Conservation (phyloP, 2,888 invertebrate genomes). For the Bombyx huttoni region DNA sequence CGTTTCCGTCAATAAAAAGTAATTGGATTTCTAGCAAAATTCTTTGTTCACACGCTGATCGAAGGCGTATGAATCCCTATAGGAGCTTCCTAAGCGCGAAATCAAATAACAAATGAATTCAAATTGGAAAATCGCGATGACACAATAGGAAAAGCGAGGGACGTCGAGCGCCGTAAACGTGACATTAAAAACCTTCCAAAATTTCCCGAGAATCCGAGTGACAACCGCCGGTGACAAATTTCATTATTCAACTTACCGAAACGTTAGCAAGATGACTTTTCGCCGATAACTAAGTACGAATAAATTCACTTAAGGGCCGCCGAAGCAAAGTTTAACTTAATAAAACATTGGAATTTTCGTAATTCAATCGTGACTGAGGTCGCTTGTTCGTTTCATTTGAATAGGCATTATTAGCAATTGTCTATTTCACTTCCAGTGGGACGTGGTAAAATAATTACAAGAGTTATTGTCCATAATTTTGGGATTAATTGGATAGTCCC, state of each 20-base stretch:
- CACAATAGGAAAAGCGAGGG: slow-evolving; percentile 36
- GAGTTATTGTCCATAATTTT: no score
- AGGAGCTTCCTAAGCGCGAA: slow-evolving; percentile 41
- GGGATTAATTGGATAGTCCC: no score
- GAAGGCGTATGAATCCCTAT: not conserved
- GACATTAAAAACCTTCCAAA: slow-evolving; percentile 45
- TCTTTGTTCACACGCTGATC: not conserved
- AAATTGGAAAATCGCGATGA: slow-evolving; percentile 61
- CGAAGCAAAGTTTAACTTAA: slow-evolving; percentile 70
- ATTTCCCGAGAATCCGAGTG: slow-evolving; percentile 60
- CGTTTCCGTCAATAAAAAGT: not conserved
- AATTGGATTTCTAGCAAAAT: not conserved
- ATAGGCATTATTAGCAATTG: slow-evolving; percentile 42
- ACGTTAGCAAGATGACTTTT: slow-evolving; percentile 70
- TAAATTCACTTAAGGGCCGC: slow-evolving; percentile 68
- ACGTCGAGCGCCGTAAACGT: slow-evolving; percentile 40
- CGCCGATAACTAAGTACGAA: slow-evolving; percentile 69
- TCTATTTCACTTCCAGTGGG: not conserved
- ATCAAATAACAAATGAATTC: slow-evolving; percentile 67
- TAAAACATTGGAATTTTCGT: slow-evolving; percentile 69
- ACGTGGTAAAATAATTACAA: not conserved
- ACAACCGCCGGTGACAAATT: slow-evolving; percentile 69
- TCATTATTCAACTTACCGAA: slow-evolving; percentile 71
- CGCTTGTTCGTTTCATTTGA: slow-evolving; percentile 53
- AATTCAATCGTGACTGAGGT: slow-evolving; percentile 59